Base-by-base conservation (phyloP, 2,888 invertebrate species). In the Scelioninae gen. 2 region DNA sequence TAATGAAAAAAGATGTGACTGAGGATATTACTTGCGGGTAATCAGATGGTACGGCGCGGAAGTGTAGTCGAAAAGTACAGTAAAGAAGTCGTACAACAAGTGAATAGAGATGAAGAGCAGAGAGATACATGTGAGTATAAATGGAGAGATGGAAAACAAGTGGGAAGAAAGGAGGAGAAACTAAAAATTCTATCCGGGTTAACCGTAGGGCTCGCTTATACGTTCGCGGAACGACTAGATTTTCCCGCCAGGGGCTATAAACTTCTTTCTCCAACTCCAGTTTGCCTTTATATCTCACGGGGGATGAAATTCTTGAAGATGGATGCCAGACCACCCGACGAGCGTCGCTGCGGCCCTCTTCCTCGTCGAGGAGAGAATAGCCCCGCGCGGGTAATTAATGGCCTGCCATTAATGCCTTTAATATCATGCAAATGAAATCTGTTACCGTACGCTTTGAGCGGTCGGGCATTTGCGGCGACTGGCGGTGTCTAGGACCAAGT, bases 361-460 rank as follows among this genome's bases (percentile, higher is more conserved):
- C 61, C 50, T 57, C 22, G 52, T 70, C 58, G 37, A 22, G 50
- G 7, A 50, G 61, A 57, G 69, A 65, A 65, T 50, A 58, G 57
- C 67, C 70, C 50, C 76, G 45, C 61, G 69, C 64, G 53, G 76
- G 75, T 81, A 82, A 82, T 82, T 82, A 83, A 82, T 82, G 78
- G 75, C 74, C 78, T 63, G 72, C 79, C 80, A 81, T 82, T 81
- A 81, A 76, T 77, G 78, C 77, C 79, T 81, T 81, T 81, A 82
- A 83, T 82, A 82, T 81, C 78, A 75, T 78, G 75, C 74, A 78
- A 81, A 78, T 79, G 78, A 81, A 80, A 81, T 81, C 78, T 77
- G 77, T 77, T 71, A 75, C 53, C 71, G 48, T 64, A n/a, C n/a
- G 37, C 63, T 57, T 68, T 37, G 35, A 61, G 46, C 48, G 52